Evolutionary conservation across 2,888 invertebrate species (phyloP), one percentile per base, ranked within the genome.

Genomic region (Athetis lepigone): DNA sequence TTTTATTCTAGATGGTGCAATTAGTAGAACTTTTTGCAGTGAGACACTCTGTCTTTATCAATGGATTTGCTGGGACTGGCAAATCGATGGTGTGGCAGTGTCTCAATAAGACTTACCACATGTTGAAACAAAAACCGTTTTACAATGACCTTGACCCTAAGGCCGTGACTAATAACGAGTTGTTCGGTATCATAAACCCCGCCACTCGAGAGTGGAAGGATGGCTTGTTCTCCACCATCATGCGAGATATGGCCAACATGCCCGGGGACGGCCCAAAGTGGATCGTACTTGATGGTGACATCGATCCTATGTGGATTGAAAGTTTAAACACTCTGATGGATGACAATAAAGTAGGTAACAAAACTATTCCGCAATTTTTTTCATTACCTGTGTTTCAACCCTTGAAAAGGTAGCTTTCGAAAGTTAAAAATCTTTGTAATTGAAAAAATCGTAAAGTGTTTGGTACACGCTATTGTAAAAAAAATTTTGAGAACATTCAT

Each of bases 301-400:
- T 99, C 80, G 99, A 99, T 95, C 99, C 99, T 1, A 99, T 99
- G 98, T 99, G 99, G 99, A 99, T 99, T 84, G 99, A 99, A 92
- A 98, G 98, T 33, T 95, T 99, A 27, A 99, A 99, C 87, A 99
- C 99, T 3, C 97, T 99, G 18, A 99, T 99, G 99, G 99, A 99
- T 89, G 99, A 99, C 87, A 99, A 99, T 90, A 99, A 99, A 95
- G 97, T 97, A 70, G 59, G 77, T 73, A n/a, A n/a, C n/a, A n/a
- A n/a, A n/a, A n/a, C n/a, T n/a, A n/a, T n/a, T n/a, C n/a, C n/a
- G n/a, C n/a, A n/a, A 25, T 25, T 25, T 25, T 25, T 25, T 25
- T 25, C n/a, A n/a, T n/a, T n/a, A n/a, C 6, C 25, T 25, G 25
- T 4, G 25, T 25, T 25, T 25, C 25, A 25, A 4, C 25, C n/a